Evolutionary conservation across 2,113 vertebrate species (phyloP), one percentile per base, ranked within the genome.

Genomic region (Sorex araneus): DNA sequence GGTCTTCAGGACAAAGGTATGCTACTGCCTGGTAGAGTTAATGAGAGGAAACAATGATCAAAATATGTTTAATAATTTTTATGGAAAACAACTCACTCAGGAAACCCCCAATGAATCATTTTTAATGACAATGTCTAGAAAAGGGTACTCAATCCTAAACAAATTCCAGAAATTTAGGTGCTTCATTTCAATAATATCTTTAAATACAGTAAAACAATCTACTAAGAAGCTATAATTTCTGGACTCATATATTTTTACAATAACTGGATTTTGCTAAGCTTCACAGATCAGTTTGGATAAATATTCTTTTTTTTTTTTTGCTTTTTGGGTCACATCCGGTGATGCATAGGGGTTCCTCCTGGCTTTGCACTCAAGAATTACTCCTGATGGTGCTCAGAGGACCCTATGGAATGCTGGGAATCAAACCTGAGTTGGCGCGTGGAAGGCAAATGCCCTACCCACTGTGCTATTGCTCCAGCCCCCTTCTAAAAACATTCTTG

Each of bases 1-100:
- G 89, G 77, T 98, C 94, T 93, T 98, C 98, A 30, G 92, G 96
- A 89, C 97, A 97, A 63, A 99, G 96, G 94, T 98, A 98, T 28
- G 93, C 69, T 73, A 92, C 97, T 77, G 98, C 97, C 98, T 98
- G 84, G 78, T 60, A 60, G 93, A 94, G 92, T 86, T 57, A 89
- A 86, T 27, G 23, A 86, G 81, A 84, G 67, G 30, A 83, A 94
- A 93, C 11, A 18, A 28, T 32, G 15, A 77, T 82, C 12, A 76
- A 69, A 88, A n/a, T 11, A 66, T 16, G 11, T 69, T 66, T 45
- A 75, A 60, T 60, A 21, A 21, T 85, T 60, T 80, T 92, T 78
- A 71, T 19, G 50, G 4, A 75, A 84, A 81, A 66, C 1, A 11
- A 11, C 34, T 40, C 2, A 50, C 87, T 93, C 57, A 81, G 71